Evolutionary conservation across 2,113 vertebrate genomes (phyloP), one percentile per base, ranked within the genome.

Genomic region (Myrmecobius fasciatus): DNA sequence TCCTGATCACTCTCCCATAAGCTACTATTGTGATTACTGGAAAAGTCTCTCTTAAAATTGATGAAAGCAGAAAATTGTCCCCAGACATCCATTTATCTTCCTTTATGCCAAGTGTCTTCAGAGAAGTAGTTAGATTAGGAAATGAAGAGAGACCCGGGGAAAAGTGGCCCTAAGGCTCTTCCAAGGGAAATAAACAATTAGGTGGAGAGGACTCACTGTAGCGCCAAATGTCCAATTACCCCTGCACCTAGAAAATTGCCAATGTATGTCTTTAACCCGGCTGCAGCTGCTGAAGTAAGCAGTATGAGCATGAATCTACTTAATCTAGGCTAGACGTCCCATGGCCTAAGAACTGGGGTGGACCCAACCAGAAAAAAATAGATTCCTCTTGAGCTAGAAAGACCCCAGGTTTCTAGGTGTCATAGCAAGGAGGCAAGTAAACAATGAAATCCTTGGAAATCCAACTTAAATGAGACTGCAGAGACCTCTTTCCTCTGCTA

Each of bases 161-260:
- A 24, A 28, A 47, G 46, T 24, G 8, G 6, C 17, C 17, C 11
- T 36, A 14, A 17, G 91, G 31, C 25, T 90, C 25, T 52, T 92
- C 67, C 67, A 43, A 83, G n/a, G 20, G n/a, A n/a, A 75, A 43
- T 43, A 43, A 83, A 83, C n/a, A 83, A 83, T 83, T 83, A 24
- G 67, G n/a, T 83, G 20, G n/a, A 75, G 36, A 83, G 67, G 7
- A 83, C 67, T 83, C 67, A 43, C 6, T 43, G 67, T 43, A 83
- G 6, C 14, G 28, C 67, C 67, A 83, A 83, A 83, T 83, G n/a
- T 83, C n/a, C 67, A 83, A 83, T 88, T n/a, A 28, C 25, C 36
- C 25, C 60, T 2, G 25, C 48, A 43, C 10, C 0, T 0, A 0
- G 2, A 1, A 31, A 0, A 47, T 28, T 52, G 51, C 60, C n/a